These are phyloP conservation scores for Cephus pulcher DNA, from an alignment of 2,888 invertebrate species.

Conservation along the genomic window DNA sequence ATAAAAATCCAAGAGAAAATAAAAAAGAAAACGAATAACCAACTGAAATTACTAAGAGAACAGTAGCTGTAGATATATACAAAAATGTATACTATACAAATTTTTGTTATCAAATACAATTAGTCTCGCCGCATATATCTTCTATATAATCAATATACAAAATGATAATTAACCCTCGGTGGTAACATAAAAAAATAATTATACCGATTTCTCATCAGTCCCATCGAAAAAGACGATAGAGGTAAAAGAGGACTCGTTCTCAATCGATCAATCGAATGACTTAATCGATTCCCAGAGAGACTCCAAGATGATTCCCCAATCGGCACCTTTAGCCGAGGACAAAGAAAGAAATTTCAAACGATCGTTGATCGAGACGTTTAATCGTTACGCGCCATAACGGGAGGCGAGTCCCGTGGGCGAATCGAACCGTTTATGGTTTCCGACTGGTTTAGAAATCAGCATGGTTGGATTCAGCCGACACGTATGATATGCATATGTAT, in stretches of 20 bases:
- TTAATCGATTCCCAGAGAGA: background rate
- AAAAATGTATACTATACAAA: too few species aligned
- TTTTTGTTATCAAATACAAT: background rate
- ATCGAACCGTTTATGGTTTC: conserved; percentile 35
- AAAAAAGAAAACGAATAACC: background rate
- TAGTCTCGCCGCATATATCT: background rate
- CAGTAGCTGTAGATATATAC: too few species aligned
- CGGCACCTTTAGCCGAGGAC: background rate
- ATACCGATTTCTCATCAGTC: background rate
- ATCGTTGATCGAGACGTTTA: background rate
- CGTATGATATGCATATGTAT: background rate
- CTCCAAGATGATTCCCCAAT: background rate
- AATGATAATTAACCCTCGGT: background rate
- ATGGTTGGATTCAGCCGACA: background rate
- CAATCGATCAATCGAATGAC: background rate
- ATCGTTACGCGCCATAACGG: background rate
- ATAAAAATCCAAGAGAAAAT: background rate
- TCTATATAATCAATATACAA: background rate
- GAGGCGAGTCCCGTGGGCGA: conserved; percentile 38
- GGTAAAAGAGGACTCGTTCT: background rate
- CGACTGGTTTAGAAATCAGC: background rate
- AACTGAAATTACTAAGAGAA: background rate
- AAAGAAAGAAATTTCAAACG: background rate
- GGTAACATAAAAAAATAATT: background rate
- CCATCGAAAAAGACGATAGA: background rate